phyloP scores from a whole-genome alignment of 1,140 invertebrate species.

The Halesus radiatus region DNA sequence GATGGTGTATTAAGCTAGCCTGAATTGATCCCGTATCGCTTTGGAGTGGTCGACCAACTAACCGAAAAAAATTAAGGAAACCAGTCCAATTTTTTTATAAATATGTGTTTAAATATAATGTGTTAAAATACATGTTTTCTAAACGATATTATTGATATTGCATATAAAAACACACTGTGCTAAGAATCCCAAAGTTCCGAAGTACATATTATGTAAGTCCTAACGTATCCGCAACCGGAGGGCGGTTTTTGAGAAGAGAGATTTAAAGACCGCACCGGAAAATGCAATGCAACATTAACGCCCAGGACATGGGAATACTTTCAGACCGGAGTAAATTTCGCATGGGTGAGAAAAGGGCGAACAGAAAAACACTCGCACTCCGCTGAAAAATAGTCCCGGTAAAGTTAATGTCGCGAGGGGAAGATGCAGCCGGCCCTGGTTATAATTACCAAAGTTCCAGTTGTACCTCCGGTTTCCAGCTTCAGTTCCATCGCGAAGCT shows the following conservation, averaged over 20 bases:
- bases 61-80: too few relatives aligned
- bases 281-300: conserved; percentile 55
- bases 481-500: too few relatives aligned
- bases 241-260: neutral
- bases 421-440: conserved; percentile 46
- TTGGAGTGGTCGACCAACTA: too few relatives aligned
- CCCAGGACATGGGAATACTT: conserved; percentile 51
- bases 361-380: conserved; percentile 27
- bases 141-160: too few relatives aligned
- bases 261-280: conserved; percentile 12
- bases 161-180: too few relatives aligned
- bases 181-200: too few relatives aligned
- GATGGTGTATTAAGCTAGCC: too few relatives aligned
- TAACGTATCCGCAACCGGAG: neutral
- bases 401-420: conserved; percentile 36
- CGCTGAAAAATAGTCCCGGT: neutral
- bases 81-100: too few relatives aligned
- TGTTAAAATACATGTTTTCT: too few relatives aligned
- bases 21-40: too few relatives aligned
- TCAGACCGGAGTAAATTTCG: conserved; percentile 40
- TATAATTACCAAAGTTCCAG: conserved; percentile 54
- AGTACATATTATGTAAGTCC: too few relatives aligned
- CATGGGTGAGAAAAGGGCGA: conserved; percentile 25
- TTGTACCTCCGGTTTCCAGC: neutral
- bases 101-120: too few relatives aligned